phyloP scores from a whole-genome alignment of 2,797 vertebrate species.

The Anguilla megastoma region DNA sequence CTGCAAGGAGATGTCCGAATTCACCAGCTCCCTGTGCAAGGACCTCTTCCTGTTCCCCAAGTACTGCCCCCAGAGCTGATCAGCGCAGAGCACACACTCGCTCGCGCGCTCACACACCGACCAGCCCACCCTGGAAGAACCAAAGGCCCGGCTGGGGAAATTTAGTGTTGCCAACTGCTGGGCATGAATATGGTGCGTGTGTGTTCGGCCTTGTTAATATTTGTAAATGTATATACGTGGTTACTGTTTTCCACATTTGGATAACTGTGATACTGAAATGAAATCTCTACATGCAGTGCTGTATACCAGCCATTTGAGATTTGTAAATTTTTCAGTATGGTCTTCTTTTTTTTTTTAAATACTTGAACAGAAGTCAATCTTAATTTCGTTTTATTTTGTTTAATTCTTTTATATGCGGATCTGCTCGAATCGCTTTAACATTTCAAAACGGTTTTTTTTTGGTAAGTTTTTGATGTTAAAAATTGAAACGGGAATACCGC shows the following conservation, averaged over 20 bases:
- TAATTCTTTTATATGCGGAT: slow-evolving; percentile 66
- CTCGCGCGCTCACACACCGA: slow-evolving; percentile 24
- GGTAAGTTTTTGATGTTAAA: slow-evolving; percentile 42
- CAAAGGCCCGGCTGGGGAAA: not conserved
- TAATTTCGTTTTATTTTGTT: slow-evolving; percentile 4
- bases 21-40: slow-evolving; percentile 90
- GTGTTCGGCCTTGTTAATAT: not conserved
- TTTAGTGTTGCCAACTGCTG: not conserved
- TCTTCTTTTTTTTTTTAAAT: slow-evolving; percentile 3
- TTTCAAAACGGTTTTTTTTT: slow-evolving; percentile 66
- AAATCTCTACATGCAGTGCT: slow-evolving; percentile 30
- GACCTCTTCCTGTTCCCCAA: slow-evolving; percentile 95
- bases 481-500: slow-evolving; percentile 24
- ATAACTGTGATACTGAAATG: slow-evolving; percentile 16
- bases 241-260: not conserved
- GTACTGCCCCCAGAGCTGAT: slow-evolving; percentile 66
- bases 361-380: not conserved
- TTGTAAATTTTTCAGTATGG: slow-evolving; percentile 41
- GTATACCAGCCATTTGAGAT: slow-evolving; percentile 40
- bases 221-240: not conserved
- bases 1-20: slow-evolving; percentile 99
- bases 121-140: not conserved
- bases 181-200: not conserved
- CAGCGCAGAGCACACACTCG: slow-evolving; percentile 18
- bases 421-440: slow-evolving; percentile 46